These are phyloP conservation scores for Proisotoma minuta DNA, from an alignment of 2,888 invertebrate genomes.

Conservation along the genomic window DNA sequence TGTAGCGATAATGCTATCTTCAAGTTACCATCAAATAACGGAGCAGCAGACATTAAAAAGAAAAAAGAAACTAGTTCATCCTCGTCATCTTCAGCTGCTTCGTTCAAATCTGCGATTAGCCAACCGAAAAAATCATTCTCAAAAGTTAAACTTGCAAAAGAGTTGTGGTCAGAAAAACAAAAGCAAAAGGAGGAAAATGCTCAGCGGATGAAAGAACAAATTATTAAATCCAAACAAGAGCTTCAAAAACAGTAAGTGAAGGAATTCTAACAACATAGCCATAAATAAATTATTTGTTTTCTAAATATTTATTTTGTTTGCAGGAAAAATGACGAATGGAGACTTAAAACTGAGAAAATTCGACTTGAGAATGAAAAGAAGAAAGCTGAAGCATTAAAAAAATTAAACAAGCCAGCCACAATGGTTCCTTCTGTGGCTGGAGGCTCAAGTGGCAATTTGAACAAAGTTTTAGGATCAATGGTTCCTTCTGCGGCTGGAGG, in stretches of 20 bases:
- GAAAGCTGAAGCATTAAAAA: background rate
- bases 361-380: constrained; percentile 27
- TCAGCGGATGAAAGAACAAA: constrained; percentile 19
- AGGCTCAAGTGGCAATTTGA: too few species aligned
- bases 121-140: background rate
- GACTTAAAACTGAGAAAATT: constrained; percentile 31
- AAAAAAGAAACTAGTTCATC: constrained; percentile 15
- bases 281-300: background rate
- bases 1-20: background rate
- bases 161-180: background rate
- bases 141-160: constrained; percentile 8
- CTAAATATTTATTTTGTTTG: constrained; percentile 7
- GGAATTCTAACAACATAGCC: too few species aligned
- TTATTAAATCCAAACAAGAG: constrained; percentile 24
- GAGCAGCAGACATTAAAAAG: background rate
- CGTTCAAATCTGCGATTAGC: constrained; percentile 26
- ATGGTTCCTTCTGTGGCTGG: too few species aligned
- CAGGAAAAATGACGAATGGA: constrained; percentile 40
- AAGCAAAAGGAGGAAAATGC: constrained; percentile 24
- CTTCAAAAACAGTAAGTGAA: constrained; percentile 33
- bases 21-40: too few species aligned
- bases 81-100: constrained; percentile 12
- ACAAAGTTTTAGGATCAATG: too few species aligned
- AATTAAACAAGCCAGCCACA: background rate
- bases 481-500: too few species aligned